Evolutionary conservation across 2,113 vertebrate genomes (phyloP).

Genomic region (Hydrochoerus hydrochaeris): DNA sequence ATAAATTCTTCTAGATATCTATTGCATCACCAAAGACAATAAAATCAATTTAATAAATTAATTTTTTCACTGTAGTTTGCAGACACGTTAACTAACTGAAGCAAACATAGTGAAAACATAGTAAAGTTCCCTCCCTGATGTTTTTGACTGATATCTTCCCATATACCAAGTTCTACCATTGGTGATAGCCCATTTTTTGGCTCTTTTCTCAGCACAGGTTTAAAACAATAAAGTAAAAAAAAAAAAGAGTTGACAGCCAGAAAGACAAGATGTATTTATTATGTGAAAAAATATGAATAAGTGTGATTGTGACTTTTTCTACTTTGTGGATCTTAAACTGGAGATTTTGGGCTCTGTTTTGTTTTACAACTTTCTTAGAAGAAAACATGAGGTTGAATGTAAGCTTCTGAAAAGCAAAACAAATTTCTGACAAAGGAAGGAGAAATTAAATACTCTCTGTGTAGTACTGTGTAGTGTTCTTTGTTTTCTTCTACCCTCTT

Average conservation of each 20-base stretch:
- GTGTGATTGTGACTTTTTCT: neutral
- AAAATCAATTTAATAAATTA: neutral
- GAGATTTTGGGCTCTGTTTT: neutral
- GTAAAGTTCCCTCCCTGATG: neutral
- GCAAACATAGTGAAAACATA: neutral
- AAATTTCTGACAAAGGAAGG: neutral
- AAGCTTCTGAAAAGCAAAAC: constrained; percentile 4
- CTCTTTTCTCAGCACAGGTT: neutral
- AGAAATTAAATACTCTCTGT: neutral
- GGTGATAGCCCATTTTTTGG: neutral
- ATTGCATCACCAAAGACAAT: neutral
- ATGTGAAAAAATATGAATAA: neutral
- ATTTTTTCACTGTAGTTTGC: neutral
- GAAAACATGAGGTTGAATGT: neutral
- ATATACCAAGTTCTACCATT: neutral
- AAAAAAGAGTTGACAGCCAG: neutral
- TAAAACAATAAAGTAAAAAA: neutral
- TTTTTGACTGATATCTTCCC: neutral
- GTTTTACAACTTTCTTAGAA: neutral
- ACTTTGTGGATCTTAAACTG: constrained; percentile 18
- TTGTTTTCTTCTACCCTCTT: neutral
- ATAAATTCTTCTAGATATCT: constrained; percentile 49
- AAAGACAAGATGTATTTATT: neutral
- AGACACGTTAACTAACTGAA: constrained; percentile 20
- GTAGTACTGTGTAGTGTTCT: neutral